These are phyloP conservation scores for Emydoidea blandingii DNA, from an alignment of 2,797 vertebrate genomes.

Conservation along the genomic window DNA sequence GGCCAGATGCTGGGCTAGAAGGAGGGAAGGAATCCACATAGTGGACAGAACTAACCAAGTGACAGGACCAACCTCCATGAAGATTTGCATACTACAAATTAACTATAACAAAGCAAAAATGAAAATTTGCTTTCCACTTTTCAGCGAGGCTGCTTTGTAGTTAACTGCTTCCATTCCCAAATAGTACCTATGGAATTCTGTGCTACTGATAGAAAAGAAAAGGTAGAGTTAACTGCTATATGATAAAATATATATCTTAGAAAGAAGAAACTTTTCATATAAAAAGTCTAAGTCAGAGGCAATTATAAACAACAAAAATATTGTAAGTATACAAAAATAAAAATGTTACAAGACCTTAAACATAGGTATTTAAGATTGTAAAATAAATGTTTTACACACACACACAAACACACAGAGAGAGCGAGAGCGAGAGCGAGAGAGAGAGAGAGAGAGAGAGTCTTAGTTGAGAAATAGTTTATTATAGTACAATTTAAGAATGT, in stretches of 20 bases:
- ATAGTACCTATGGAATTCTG: not conserved
- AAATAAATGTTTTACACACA: not conserved
- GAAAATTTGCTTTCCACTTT: not conserved
- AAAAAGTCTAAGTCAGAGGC: not conserved
- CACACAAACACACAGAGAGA: no score
- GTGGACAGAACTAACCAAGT: not conserved
- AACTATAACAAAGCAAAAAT: not conserved
- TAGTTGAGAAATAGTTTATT: not conserved
- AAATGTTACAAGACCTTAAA: not conserved
- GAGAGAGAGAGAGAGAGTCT: no score
- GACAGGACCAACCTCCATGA: not conserved
- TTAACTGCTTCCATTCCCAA: not conserved
- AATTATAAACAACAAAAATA: not conserved
- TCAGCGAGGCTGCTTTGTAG: not conserved
- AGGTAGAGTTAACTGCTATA: not conserved
- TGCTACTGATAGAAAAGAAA: not conserved
- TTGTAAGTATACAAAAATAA: accelerated
- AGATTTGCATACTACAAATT: not conserved
- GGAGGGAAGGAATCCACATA: not conserved
- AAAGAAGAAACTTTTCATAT: not conserved
- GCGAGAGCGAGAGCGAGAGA: no score
- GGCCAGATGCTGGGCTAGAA: not conserved
- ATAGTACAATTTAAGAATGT: not conserved
- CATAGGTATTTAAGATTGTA: accelerated
- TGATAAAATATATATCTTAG: not conserved